Evolutionary conservation across 2,888 invertebrate genomes (phyloP).

Genomic region (Embidobia sp.): DNA sequence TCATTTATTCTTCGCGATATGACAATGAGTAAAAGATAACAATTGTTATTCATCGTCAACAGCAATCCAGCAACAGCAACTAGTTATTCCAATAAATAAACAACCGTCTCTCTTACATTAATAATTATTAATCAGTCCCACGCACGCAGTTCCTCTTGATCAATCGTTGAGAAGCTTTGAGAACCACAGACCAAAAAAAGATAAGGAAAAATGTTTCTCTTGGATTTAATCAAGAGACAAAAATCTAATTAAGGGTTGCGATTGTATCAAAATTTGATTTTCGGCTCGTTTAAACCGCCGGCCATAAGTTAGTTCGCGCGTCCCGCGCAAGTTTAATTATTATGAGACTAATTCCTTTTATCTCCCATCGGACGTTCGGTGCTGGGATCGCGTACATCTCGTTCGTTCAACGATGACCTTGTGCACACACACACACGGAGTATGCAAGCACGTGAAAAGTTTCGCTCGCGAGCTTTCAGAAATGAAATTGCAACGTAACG

Average conservation of each 20-base stretch:
- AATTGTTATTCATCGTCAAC: too few relatives aligned
- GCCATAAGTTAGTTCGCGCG: conserved; percentile 25
- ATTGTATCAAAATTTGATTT: conserved; percentile 41
- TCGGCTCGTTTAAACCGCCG: conserved; percentile 19
- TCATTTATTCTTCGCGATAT: too few relatives aligned
- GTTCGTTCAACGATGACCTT: conserved; percentile 42
- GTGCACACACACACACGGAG: background rate
- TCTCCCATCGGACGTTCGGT: conserved; percentile 19
- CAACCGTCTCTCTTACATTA: too few relatives aligned
- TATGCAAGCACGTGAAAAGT: conserved; percentile 32
- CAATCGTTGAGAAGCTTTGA: too few relatives aligned
- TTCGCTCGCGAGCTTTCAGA: conserved; percentile 22
- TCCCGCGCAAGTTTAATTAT: conserved; percentile 24
- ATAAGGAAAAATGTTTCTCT: background rate
- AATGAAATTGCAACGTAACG: conserved; percentile 49
- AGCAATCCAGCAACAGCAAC: too few relatives aligned
- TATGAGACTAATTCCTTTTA: conserved; percentile 32
- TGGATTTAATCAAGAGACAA: conserved; percentile 4
- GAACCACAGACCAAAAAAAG: too few relatives aligned
- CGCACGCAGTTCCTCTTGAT: too few relatives aligned
- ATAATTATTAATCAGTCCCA: too few relatives aligned
- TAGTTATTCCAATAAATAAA: too few relatives aligned
- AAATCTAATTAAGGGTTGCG: conserved; percentile 20
- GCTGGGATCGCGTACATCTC: conserved; percentile 2
- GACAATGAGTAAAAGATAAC: too few relatives aligned